phyloP scores from a whole-genome alignment of 2,797 vertebrate genomes.

The Geotrypetes seraphini region DNA sequence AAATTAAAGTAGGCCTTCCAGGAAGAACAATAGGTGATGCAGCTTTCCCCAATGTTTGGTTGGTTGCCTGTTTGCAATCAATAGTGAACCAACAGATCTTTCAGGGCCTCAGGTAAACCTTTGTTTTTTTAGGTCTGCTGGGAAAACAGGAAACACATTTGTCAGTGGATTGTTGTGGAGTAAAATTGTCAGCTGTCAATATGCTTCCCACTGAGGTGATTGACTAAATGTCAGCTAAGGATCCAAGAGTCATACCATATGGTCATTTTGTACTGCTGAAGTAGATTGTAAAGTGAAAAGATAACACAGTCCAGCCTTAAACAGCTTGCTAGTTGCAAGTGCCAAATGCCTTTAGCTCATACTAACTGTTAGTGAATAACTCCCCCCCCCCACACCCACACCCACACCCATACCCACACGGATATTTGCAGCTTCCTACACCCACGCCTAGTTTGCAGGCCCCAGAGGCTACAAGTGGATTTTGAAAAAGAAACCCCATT shows the following conservation, averaged over 20 bases:
- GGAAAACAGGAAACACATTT: slow-evolving; percentile 17
- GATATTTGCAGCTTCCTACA: too few relatives aligned
- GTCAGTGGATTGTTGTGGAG: slow-evolving; percentile 32
- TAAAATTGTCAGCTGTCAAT: slow-evolving; percentile 47
- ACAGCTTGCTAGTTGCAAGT: too few relatives aligned
- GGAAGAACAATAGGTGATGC: slow-evolving; percentile 17
- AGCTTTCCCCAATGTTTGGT: slow-evolving; percentile 20
- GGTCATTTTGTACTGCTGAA: too few relatives aligned
- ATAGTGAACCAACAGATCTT: slow-evolving; percentile 12
- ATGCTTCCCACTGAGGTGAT: slow-evolving; percentile 33
- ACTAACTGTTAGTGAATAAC: too few relatives aligned
- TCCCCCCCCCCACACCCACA: too few relatives aligned
- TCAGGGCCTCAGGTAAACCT: neutral
- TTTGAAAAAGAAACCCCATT: too few relatives aligned
- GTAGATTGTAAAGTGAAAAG: too few relatives aligned
- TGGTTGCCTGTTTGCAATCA: slow-evolving; percentile 15
- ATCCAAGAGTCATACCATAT: slow-evolving; percentile 29
- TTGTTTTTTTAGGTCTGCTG: slow-evolving; percentile 3
- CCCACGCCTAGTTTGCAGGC: too few relatives aligned
- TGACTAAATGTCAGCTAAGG: slow-evolving; percentile 33
- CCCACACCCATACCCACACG: too few relatives aligned
- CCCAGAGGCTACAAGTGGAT: too few relatives aligned
- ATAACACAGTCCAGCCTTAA: too few relatives aligned
- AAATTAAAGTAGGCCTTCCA: neutral
- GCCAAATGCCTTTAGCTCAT: too few relatives aligned